Conservation (phyloP, 2,113 vertebrate species). For the Astur gentilis region DNA sequence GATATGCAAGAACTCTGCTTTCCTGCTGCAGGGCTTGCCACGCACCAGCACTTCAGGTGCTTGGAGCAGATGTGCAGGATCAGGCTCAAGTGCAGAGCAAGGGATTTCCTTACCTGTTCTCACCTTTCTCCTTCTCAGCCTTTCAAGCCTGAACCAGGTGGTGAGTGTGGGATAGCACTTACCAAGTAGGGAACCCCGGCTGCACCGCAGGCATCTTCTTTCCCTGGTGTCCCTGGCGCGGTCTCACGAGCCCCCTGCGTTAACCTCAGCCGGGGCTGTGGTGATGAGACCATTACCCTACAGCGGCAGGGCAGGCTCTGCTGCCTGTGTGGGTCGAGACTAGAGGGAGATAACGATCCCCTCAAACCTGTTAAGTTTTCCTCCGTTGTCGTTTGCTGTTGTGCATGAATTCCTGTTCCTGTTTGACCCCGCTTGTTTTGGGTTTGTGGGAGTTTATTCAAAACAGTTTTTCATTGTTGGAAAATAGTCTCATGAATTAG, state of each 20-base stretch:
- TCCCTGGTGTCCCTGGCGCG: background rate
- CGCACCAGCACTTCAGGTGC: accelerated
- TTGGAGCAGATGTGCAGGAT: background rate
- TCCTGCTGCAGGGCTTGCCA: background rate
- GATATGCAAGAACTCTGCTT: background rate
- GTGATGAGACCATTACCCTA: accelerated
- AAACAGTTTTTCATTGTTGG: background rate
- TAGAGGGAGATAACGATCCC: background rate
- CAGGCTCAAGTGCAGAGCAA: background rate
- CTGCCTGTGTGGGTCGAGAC: accelerated
- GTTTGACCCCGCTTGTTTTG: background rate
- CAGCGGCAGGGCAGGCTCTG: background rate
- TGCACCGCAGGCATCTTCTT: accelerated
- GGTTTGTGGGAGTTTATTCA: background rate
- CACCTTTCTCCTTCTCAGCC: background rate
- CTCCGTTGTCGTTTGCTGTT: accelerated
- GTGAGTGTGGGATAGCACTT: too few relatives aligned
- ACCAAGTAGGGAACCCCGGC: too few relatives aligned
- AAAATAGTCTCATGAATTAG: background rate
- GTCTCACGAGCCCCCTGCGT: background rate
- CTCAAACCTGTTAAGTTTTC: background rate
- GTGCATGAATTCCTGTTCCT: background rate
- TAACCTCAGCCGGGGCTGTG: background rate
- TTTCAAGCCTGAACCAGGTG: background rate
- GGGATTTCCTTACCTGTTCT: background rate